phyloP scores from a whole-genome alignment of 2,797 vertebrate genomes.

The Gallinago solitaria region DNA sequence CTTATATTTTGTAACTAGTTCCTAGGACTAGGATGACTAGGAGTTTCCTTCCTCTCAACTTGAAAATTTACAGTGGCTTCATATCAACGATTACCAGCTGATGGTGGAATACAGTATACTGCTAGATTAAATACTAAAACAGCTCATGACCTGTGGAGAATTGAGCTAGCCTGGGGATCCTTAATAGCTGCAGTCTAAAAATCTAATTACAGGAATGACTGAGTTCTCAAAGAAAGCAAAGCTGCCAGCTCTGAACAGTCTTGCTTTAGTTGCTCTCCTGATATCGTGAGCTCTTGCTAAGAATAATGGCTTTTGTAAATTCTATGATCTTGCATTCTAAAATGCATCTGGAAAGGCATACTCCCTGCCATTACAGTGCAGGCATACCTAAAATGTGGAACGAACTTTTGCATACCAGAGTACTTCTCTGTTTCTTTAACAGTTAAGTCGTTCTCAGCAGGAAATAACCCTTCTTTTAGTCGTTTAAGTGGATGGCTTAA shows the following conservation, averaged over 20 bases:
- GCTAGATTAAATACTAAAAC: neutral
- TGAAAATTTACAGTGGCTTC: neutral
- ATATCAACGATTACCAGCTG: neutral
- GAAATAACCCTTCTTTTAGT: neutral
- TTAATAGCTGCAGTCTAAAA: neutral
- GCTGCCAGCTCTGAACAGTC: neutral
- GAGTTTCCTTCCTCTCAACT: neutral
- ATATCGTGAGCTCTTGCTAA: neutral
- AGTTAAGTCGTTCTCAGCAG: neutral
- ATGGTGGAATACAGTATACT: neutral
- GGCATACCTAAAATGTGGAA: neutral
- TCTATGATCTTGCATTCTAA: neutral
- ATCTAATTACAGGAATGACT: constrained; percentile 28
- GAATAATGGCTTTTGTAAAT: neutral
- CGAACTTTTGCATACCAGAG: neutral
- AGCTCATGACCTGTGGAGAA: neutral
- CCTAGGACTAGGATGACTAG: neutral
- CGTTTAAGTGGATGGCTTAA: neutral
- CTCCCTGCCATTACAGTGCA: neutral
- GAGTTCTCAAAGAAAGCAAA: neutral
- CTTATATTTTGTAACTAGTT: neutral
- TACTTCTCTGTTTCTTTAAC: neutral
- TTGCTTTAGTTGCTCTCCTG: neutral
- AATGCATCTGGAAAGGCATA: neutral
- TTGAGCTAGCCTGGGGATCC: neutral